Evolutionary conservation across 2,888 invertebrate species (phyloP), one percentile per base, ranked within the genome.

Genomic region (Caenorhabditis becei): DNA sequence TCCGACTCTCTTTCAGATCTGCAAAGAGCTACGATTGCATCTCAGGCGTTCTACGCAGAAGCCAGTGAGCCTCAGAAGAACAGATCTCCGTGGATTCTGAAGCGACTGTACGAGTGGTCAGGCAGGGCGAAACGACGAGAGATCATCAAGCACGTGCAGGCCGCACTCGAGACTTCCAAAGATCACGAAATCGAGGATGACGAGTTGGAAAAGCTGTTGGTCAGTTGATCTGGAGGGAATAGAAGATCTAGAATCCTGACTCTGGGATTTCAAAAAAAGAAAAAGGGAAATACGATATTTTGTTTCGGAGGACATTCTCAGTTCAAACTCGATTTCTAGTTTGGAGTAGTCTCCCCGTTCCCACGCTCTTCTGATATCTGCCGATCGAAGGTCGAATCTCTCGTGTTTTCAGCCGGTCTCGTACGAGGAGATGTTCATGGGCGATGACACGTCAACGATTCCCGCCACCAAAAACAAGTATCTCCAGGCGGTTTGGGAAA

Each of bases 401-500:
- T 32, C 32, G 5, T 7, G 18, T n/a, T 59, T 80, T 47, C 79
- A 88, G 88, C 82, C 85, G 11, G 80, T 87, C 28, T 82, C 86
- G 61, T 90, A 88, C 83, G 89, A 89, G 32, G 89, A 90, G 56
- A 83, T 90, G 85, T 90, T 90, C 78, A 80, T 83, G 28, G 82
- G 83, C 8, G 83, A 86, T 44, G 81, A 80, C 8, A 65, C 61
- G 1, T 35, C 71, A 2, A 35, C 58, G 16, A 79, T 82, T 41
- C 79, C 79, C 1, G 14, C 62, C 11, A 8, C 63, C 1, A 71
- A 78, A 41, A 66, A 83, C 11, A 87, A 86, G 62, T 86, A 86
- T 56, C 83, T 87, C 41, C 84, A 88, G 82, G 79, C 88, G 62
- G 83, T 86, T 18, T 94, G 94, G 94, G 94, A 94, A 89, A 91